These are phyloP conservation scores for western clawed frog (Xenopus tropicalis) DNA, from an alignment of 2,113 vertebrate genomes.

Conservation along the genomic window UCB_Xtro_10.0 CM004450.2:53852001-53852500, in stretches of 20 bases:
- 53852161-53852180: too few species aligned
- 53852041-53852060: too few species aligned
- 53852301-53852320: slow-evolving; percentile 7
- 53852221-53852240: background rate
- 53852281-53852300: slow-evolving; percentile 15
- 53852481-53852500: slow-evolving; percentile 52
- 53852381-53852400: slow-evolving; percentile 30
- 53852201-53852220: too few species aligned
- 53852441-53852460: slow-evolving; percentile 55
- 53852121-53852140: too few species aligned
- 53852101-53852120: too few species aligned
- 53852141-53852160: too few species aligned
- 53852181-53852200: too few species aligned
- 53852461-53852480: slow-evolving; percentile 59
- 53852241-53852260: slow-evolving; percentile 20
- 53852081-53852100: too few species aligned
- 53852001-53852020: too few species aligned
- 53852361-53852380: slow-evolving; percentile 20
- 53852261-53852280: slow-evolving; percentile 23
- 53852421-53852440: slow-evolving; percentile 51
- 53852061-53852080: too few species aligned
- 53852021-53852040: too few species aligned
- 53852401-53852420: slow-evolving; percentile 51
- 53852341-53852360: slow-evolving; percentile 30
- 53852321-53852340: slow-evolving; percentile 45